phyloP scores from a whole-genome alignment of 2,113 vertebrate species.

The Elachura formosa region DNA sequence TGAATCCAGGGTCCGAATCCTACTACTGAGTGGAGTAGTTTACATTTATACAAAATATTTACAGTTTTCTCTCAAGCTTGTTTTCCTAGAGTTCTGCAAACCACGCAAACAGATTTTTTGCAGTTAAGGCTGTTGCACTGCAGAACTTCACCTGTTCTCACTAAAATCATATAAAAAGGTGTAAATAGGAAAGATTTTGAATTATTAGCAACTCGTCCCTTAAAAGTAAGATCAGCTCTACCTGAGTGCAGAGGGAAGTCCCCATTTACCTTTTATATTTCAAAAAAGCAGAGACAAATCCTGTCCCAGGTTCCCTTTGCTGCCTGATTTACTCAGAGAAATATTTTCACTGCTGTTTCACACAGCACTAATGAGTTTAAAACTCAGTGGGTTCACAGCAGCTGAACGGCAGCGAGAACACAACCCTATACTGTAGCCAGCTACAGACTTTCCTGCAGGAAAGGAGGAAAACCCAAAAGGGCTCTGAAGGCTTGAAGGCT shows the following conservation, averaged over 20 bases:
- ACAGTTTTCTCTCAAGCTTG: background rate
- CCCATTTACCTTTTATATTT: background rate
- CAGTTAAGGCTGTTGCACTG: background rate
- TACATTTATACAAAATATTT: slow-evolving; percentile 32
- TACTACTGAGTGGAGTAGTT: background rate
- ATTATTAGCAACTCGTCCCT: background rate
- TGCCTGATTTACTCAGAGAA: background rate
- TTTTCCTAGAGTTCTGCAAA: background rate
- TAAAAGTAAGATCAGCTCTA: background rate
- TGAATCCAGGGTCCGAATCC: background rate
- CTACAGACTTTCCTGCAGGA: background rate
- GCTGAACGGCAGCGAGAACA: accelerated
- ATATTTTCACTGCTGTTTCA: background rate
- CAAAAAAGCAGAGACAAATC: background rate
- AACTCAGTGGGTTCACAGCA: background rate
- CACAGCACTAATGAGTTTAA: background rate
- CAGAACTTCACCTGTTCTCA: background rate
- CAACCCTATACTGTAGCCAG: background rate
- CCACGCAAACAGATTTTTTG: background rate
- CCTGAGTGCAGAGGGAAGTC: background rate
- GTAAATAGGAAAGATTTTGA: background rate
- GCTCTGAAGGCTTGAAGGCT: background rate
- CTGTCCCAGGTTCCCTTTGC: background rate
- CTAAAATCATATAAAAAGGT: background rate
- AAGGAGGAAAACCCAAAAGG: background rate